These are phyloP conservation scores for Mus musculus DNA, from an alignment of 2,113 vertebrate genomes.

Conservation along the genomic window DNA sequence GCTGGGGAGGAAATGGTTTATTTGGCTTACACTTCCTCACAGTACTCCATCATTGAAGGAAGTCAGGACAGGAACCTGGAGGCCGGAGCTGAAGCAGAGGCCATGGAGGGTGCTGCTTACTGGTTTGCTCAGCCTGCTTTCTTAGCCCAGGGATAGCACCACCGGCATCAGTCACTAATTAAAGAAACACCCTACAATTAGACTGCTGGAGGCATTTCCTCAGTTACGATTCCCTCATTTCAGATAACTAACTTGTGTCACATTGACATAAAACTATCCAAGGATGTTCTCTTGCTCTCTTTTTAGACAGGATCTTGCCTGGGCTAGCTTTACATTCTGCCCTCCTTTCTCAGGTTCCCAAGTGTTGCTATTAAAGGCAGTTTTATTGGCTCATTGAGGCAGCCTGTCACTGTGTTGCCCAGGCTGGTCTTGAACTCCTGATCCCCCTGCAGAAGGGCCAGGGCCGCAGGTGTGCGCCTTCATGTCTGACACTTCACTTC, in stretches of 20 bases:
- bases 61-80: background rate
- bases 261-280: background rate
- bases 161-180: background rate
- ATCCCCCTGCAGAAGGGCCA: background rate
- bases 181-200: background rate
- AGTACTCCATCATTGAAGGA: background rate
- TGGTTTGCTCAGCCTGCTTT: background rate
- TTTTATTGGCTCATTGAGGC: background rate
- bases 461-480: background rate
- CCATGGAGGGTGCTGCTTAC: background rate
- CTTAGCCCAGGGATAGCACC: background rate
- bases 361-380: background rate
- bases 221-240: background rate
- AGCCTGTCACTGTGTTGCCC: background rate
- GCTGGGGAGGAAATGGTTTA: background rate
- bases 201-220: background rate
- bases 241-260: background rate
- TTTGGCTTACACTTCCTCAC: background rate
- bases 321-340: background rate
- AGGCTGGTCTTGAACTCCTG: background rate
- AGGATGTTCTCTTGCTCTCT: background rate
- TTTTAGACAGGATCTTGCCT: background rate
- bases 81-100: background rate
- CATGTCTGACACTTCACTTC: background rate
- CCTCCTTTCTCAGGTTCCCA: background rate